These are phyloP conservation scores for Thera britannica DNA, from an alignment of 2,888 invertebrate genomes.

Conservation along the genomic window DNA sequence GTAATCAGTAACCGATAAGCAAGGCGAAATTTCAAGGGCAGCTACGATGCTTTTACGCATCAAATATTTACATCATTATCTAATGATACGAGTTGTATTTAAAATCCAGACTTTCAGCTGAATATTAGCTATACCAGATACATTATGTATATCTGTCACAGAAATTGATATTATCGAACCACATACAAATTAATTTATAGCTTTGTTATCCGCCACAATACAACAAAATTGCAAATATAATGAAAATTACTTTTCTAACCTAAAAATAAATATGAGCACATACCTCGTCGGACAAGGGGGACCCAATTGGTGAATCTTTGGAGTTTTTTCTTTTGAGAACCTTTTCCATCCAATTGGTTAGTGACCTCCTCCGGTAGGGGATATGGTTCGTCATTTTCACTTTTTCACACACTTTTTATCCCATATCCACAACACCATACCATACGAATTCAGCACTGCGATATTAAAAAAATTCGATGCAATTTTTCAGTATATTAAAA, in stretches of 20 bases:
- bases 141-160: conserved; percentile 4
- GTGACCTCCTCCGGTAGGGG: conserved; percentile 58
- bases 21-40: conserved; percentile 69
- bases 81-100: not conserved
- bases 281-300: conserved; percentile 59
- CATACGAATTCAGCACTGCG: not conserved
- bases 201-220: not conserved
- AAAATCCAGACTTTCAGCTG: too few species aligned
- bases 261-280: conserved; percentile 19
- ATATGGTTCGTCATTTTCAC: conserved; percentile 41
- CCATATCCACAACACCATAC: conserved; percentile 24
- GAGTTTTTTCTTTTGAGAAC: conserved; percentile 59
- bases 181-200: not conserved
- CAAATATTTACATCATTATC: conserved; percentile 36
- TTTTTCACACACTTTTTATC: conserved; percentile 20
- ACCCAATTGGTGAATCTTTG: conserved; percentile 46
- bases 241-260: not conserved
- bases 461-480: conserved; percentile 11
- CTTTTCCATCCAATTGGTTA: conserved; percentile 62
- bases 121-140: too few species aligned
- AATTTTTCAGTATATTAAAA: conserved; percentile 43
- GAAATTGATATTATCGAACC: conserved; percentile 7
- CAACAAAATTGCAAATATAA: not conserved
- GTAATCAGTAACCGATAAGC: conserved; percentile 76
- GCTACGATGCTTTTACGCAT: conserved; percentile 51